Evolutionary conservation across 2,888 invertebrate species (phyloP).

Genomic region (Athrips mouffetella): DNA sequence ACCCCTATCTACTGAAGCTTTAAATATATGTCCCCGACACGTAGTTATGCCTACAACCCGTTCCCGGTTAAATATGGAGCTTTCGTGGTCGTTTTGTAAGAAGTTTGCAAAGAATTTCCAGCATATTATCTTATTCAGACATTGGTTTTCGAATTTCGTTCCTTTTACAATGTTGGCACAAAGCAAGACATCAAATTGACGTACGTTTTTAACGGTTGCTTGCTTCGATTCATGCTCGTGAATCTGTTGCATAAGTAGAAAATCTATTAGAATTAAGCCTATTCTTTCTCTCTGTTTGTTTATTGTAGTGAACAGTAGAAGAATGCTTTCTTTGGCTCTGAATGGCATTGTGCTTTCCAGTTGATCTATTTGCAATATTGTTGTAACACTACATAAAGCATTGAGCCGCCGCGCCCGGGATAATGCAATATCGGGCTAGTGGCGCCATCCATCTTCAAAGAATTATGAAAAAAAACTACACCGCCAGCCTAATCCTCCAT

Average conservation of each 20-base stretch:
- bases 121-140: conserved; percentile 4
- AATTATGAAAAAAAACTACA: conserved; percentile 45
- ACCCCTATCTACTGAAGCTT: conserved; percentile 78
- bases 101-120: conserved; percentile 19
- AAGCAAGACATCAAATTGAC: conserved; percentile 1
- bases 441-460: conserved; percentile 62
- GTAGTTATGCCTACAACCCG: conserved; percentile 70
- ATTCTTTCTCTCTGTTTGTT: conserved; percentile 46
- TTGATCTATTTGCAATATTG: conserved; percentile 62
- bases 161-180: conserved; percentile 5
- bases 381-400: conserved; percentile 44
- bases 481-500: conserved; percentile 68
- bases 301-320: conserved; percentile 54
- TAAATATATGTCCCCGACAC: conserved; percentile 77
- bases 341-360: conserved; percentile 57
- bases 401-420: conserved; percentile 40
- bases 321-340: conserved; percentile 49
- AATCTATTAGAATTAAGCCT: conserved; percentile 35
- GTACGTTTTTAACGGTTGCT: not conserved
- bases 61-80: conserved; percentile 37
- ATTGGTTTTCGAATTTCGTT: conserved; percentile 2
- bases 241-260: conserved; percentile 16
- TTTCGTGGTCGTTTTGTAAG: conserved; percentile 46
- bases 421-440: conserved; percentile 64
- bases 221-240: conserved; percentile 1